Base-by-base conservation (phyloP, 2,888 invertebrate genomes). In the Yponomeuta malinellus region DNA sequence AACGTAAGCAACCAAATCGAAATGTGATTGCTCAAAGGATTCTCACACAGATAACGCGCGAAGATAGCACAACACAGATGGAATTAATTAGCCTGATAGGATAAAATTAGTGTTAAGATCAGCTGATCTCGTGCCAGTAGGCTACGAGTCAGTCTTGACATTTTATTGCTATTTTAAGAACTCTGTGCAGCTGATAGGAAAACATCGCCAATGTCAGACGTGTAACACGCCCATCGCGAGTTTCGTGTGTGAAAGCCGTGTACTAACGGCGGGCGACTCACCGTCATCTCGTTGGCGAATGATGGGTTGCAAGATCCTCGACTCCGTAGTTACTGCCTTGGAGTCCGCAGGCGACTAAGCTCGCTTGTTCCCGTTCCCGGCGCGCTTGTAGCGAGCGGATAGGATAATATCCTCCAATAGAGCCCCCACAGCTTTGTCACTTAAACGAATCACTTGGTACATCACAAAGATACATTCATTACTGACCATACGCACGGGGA, bases 261-360 rank as follows among this genome's bases (percentile, higher is more conserved):
- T 12, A 10, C 3, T 29, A 48, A 23, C 52, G 37, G 31, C 63
- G 3, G 37, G 9, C 10, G 43, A 63, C 92, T 92, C 83, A 92
- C 92, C 92, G 88, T 86, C 90, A 87, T 90, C 88, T 85, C 90
- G 90, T 77, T 88, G 88, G 85, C 88, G 87, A 88, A 92, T 92
- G 90, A 90, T 90, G 87, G 87, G 90, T 81, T 85, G 85, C 82
- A 87, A 85, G 86, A 87, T 87, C 84, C 83, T 86, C 87, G 88
- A 86, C 91, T 92, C 92, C 92, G 92, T 92, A 91, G 88, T 92
- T 90, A 86, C 92, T 88, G 89, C 90, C 89, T 87, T 87, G 85
- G 86, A 87, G 86, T 87, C 90, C 88, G 86, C 87, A 89, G 83
- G 78, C 89, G 86, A 91, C 90, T 91, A 88, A 89, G 75, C 84